phyloP scores from a whole-genome alignment of 2,113 vertebrate genomes.

The Cyanoliseus patagonus region DNA sequence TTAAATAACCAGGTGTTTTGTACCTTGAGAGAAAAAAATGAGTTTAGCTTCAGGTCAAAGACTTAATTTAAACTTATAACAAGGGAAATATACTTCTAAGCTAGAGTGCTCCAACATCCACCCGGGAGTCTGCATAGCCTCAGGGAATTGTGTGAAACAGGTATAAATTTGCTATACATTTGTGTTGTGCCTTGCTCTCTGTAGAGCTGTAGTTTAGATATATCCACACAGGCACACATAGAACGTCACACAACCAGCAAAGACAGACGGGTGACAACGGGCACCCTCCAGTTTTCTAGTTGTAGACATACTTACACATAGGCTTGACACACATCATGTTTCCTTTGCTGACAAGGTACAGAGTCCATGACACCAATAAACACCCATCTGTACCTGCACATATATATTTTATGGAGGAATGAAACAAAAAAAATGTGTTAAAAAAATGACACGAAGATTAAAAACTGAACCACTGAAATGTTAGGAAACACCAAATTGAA shows the following conservation, averaged over 20 bases:
- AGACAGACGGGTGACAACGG: not conserved
- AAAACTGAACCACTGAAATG: not conserved
- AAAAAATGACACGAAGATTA: not conserved
- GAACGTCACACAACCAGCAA: not conserved
- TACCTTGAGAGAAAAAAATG: constrained; percentile 54
- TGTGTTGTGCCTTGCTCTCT: not conserved
- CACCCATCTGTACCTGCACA: not conserved
- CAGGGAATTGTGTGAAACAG: constrained; percentile 22
- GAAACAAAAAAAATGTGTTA: not conserved
- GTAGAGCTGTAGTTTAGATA: not conserved
- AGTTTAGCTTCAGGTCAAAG: constrained; percentile 57
- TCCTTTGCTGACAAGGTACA: not conserved
- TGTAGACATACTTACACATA: not conserved
- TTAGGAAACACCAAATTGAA: not conserved
- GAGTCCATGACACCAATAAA: not conserved
- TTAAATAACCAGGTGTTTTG: constrained; percentile 66
- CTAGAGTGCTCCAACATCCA: constrained; percentile 9
- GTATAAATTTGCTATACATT: constrained; percentile 10
- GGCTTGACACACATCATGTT: fast-evolving
- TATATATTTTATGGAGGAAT: not conserved
- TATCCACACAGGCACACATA: not conserved
- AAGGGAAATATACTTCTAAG: constrained; percentile 22
- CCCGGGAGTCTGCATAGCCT: not conserved
- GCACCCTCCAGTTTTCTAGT: not conserved
- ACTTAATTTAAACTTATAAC: constrained; percentile 60